Evolutionary conservation across 2,113 vertebrate genomes (phyloP).

Genomic region (Colaptes auratus): DNA sequence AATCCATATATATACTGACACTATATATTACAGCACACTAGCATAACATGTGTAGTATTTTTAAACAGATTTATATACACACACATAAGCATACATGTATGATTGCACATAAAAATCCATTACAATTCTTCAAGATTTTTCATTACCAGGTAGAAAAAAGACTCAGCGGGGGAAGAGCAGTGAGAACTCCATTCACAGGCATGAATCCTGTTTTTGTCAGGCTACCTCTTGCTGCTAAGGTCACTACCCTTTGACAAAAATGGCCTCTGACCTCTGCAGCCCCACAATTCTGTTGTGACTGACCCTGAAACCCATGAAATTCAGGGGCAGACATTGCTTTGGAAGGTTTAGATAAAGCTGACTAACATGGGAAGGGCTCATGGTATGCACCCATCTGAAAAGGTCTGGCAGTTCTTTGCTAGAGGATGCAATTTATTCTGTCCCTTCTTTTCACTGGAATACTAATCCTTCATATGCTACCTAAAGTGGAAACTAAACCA

Average conservation of each 20-base stretch:
- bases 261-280: slow-evolving; percentile 77
- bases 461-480: slow-evolving; percentile 75
- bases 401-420: slow-evolving; percentile 71
- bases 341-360: slow-evolving; percentile 76
- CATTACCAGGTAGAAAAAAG: slow-evolving; percentile 75
- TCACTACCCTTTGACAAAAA: slow-evolving; percentile 78
- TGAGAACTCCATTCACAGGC: slow-evolving; percentile 69
- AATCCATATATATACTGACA: neutral
- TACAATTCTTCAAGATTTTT: slow-evolving; percentile 69
- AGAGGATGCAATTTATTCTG: slow-evolving; percentile 75
- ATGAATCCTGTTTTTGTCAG: slow-evolving; percentile 69
- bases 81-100: neutral
- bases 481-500: slow-evolving; percentile 68
- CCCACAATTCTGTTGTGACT: slow-evolving; percentile 76
- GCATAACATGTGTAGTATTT: neutral
- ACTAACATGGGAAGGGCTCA: slow-evolving; percentile 77
- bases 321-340: slow-evolving; percentile 75
- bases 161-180: slow-evolving; percentile 65
- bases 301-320: slow-evolving; percentile 80
- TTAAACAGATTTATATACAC: neutral
- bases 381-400: slow-evolving; percentile 72
- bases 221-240: slow-evolving; percentile 76
- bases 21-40: neutral
- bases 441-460: slow-evolving; percentile 65
- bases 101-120: slow-evolving; percentile 23